Base-by-base conservation (phyloP, 1,140 invertebrate genomes). In the Hylyphantes graminicola region DNA sequence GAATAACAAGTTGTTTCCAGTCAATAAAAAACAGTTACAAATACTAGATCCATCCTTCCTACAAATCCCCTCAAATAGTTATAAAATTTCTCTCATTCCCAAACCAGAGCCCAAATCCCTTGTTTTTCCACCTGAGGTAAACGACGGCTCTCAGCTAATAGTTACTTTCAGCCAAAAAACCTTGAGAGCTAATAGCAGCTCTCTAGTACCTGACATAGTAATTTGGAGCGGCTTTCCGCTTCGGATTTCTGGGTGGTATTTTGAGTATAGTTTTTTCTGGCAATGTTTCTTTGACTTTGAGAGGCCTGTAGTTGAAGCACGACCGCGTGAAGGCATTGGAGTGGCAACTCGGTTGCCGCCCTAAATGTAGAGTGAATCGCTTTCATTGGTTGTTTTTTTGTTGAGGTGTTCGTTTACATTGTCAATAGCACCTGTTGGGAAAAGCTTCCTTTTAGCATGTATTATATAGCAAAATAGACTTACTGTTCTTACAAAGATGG, bases 201-300 rank as follows among this genome's bases (percentile, higher is more conserved):
- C 70, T 79, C 77, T 64, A 54, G 4, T 35, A 21, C 77, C 68
- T 53, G 35, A 48, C 77, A 65, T 79, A 79, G 65, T 79, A 79
- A 79, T 79, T 79, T 79, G 55, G 12, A 35, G 59, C 65, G 51
- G 53, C 77, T 79, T 79, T 79, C 65, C 77, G 77, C 70, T 79
- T 79, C 19, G 70, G 65, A 68, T 57, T 68, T 70, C 77, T 79
- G 77, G 77, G 77, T 79, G 77, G 77, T 53, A 78, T 78, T 65
- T 50, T 61, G 9, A n/a, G 21, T n/a, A n/a, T 48, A 48, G 17
- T 76, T 63, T 74, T 74, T 59, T 70, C 57, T 48, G 21, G 13
- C 50, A 55, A 76, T 50, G 51, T 78, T 61, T 53, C 54, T 70
- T 70, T 70, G 67, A 70, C 51, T 70, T 76, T 76, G 13, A 17